Base-by-base conservation (phyloP, 53 echinoderm and acorn worm genomes). In the Echinometra lucunter region DNA sequence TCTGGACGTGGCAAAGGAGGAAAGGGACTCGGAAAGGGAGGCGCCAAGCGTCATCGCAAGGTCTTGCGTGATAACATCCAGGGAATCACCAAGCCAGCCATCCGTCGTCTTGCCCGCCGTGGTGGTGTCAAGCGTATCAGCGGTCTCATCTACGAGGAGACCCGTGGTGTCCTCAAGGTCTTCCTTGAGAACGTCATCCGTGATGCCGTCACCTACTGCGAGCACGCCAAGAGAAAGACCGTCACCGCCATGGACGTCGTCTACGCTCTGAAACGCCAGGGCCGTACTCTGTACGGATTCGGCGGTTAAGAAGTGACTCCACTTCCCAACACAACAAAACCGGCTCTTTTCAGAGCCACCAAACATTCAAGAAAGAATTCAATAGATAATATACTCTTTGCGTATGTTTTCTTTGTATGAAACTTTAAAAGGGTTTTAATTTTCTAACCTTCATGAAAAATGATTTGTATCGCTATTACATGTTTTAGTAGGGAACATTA, bases 131-230 rank as follows among this genome's bases (percentile, higher is more conserved):
- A 98, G 95, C 96, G 98, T 95, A 98, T 98, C 95, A 96, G 97
- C 19, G 97, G 98, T 81, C 97, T 98, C 92, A 98, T 98, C 95
- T 98, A 98, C 98, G 98, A 98, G 89, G 97, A 98, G 95, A 97
- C 97, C 91, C 96, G 98, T 91, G 98, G 98, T 40, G 98, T 98
- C 91, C 97, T 98, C 72, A 98, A 98, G 95, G 98, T 98, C 13
- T 98, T 98, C 97, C 95, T 98, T 90, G 98, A 98, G 96, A 98
- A 98, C 92, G 98, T 98, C 96, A 98, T 98, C 96, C 96, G 98
- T 97, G 97, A 98, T 98, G 98, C 98, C 95, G 98, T 98, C 97
- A 98, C 98, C 91, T 98, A 98, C 97, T 97, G 97, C 96, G 98
- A 98, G 95, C 98, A 98, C 96, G 98, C 98, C 95, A 98, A 98